Percentiles rank a stretch among this genome's conserved stretches.
Evolutionary conservation across 2,113 vertebrate species (phyloP).

Genomic region (Neomonachus schauinslandi): DNA sequence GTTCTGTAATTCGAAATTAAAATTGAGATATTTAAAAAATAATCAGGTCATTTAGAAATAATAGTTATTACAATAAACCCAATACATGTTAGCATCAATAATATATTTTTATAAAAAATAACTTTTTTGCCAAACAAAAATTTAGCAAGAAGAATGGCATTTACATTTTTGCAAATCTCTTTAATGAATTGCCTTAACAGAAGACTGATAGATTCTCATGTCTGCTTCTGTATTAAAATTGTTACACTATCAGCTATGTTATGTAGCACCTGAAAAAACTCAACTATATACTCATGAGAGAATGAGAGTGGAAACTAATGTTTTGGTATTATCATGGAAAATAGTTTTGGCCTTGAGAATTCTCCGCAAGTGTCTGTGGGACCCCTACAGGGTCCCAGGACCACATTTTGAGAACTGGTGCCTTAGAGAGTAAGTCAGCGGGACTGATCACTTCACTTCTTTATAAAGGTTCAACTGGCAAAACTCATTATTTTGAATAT

Average conservation of each 20-base stretch:
- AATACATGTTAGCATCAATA: background rate
- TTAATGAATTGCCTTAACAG: background rate
- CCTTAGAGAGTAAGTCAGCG: background rate
- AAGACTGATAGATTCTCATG: background rate
- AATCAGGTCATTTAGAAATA: background rate
- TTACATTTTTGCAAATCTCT: background rate
- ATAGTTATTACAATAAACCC: background rate
- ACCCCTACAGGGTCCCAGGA: background rate
- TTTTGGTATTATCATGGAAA: background rate
- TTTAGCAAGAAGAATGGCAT: background rate
- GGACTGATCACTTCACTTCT: background rate
- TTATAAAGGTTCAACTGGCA: background rate
- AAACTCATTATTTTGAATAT: background rate
- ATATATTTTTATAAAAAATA: background rate
- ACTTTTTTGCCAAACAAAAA: background rate
- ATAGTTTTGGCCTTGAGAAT: background rate
- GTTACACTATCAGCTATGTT: background rate
- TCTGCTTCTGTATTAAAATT: background rate
- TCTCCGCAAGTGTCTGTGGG: background rate
- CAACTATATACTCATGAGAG: background rate
- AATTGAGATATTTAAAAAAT: background rate
- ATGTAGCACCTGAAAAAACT: background rate
- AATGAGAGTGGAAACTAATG: background rate
- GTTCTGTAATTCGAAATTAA: background rate
- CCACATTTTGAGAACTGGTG: background rate